Evolutionary conservation across 2,113 vertebrate genomes (phyloP), one percentile per base, ranked within the genome.

Genomic region (Plectropomus leopardus): DNA sequence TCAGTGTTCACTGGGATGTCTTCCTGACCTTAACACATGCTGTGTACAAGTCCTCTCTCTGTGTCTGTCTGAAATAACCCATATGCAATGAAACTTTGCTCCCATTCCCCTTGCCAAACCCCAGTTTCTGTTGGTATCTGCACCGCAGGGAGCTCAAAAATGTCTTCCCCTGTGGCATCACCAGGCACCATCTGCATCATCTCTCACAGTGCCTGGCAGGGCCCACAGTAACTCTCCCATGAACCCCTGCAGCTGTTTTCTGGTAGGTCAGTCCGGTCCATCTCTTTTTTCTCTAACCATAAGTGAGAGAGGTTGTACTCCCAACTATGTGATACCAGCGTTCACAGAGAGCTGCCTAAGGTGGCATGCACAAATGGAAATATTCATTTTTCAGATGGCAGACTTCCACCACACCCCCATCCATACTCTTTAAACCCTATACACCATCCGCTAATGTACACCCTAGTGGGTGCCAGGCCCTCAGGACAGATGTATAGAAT

Each of bases 181-280:
- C 78, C 58, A 54, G 58, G 40, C 83, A 76, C 85, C 90, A 90
- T 91, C 89, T 90, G 87, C 47, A 86, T 81, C 83, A 82, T 79
- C 77, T 76, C 86, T 80, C 58, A 64, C 69, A 77, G 79, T 1
- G 66, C 51, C 80, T 75, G 83, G 83, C 86, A 84, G 63, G 47
- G 40, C 82, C 79, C 48, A 21, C 50, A 58, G 72, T 61, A 72
- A 59, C 71, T 80, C 79, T 57, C 80, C 59, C 7, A 16, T 64
- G 34, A 82, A 57, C 19, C 42, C 83, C 72, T 83, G 78, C 77
- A 83, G 76, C 66, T 60, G 6, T 65, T 63, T 76, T 86, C 55
- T 50, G 67, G 66, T 68, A 85, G 84, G 86, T 81, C 88, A 89
- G 45, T 72, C 50, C 24, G 21, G 58, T 75, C 40, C 47, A 76